These are phyloP conservation scores for Poeciliopsis turrubarensis DNA, from an alignment of 2,113 vertebrate genomes.

Conservation along the genomic window DNA sequence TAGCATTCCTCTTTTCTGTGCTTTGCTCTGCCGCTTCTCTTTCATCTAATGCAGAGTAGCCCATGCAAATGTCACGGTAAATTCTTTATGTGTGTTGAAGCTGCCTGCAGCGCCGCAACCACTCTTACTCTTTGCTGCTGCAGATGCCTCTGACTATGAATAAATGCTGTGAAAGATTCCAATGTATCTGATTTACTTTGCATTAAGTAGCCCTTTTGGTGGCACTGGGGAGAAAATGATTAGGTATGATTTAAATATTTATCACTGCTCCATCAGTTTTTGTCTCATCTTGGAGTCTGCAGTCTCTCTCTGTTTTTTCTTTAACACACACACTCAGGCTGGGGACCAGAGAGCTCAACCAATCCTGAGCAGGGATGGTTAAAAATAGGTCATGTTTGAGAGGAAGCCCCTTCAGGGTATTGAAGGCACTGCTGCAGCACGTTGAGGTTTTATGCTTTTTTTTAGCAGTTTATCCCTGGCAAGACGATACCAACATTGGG, in stretches of 20 bases:
- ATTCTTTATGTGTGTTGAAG: constrained; percentile 70
- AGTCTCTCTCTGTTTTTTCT: constrained; percentile 9
- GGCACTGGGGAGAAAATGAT: constrained; percentile 23
- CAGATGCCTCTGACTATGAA: neutral
- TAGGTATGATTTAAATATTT: constrained; percentile 40
- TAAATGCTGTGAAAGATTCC: neutral
- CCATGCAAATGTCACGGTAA: constrained; percentile 67
- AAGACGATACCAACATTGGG: constrained; percentile 28
- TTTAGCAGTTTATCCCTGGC: constrained; percentile 39
- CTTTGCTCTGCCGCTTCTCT: constrained; percentile 22
- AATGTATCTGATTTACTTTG: constrained; percentile 22
- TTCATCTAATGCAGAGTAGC: constrained; percentile 27
- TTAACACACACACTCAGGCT: constrained; percentile 35
- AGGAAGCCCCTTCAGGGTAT: constrained; percentile 77
- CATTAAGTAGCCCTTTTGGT: constrained; percentile 1
- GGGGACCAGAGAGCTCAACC: constrained; percentile 65
- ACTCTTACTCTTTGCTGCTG: constrained; percentile 18
- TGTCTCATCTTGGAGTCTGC: constrained; percentile 26
- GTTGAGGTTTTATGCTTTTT: constrained; percentile 45
- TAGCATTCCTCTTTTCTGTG: constrained; percentile 19
- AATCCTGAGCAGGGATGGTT: constrained; percentile 76
- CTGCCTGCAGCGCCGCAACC: constrained; percentile 51
- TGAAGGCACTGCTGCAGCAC: constrained; percentile 72
- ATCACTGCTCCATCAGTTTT: constrained; percentile 43
- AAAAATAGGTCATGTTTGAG: constrained; percentile 83